A percentile compares a stretch with the other conserved stretches of the same genome.
These are phyloP conservation scores for Ernsta delagoae DNA, from an alignment of 2,888 invertebrate genomes.

Conservation along the genomic window DNA sequence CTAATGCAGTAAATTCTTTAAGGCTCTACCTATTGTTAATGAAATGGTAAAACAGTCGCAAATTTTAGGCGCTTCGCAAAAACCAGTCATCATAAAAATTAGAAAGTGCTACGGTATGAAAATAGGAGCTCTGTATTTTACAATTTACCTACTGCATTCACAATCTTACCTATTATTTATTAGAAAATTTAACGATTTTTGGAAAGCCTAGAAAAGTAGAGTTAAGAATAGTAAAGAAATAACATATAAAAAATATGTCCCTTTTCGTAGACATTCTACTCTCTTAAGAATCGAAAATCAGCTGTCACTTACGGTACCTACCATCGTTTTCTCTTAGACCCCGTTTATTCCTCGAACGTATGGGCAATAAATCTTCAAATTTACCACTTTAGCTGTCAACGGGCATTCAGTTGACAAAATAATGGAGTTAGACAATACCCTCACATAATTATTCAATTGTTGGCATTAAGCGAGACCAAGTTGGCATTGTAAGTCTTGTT, in stretches of 20 bases:
- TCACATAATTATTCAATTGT: constrained; percentile 61
- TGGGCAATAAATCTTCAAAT: constrained; percentile 66
- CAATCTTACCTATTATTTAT: too few relatives aligned
- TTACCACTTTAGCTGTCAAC: constrained; percentile 66
- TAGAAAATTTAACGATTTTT: too few relatives aligned
- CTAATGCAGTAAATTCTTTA: neutral
- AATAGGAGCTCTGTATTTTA: neutral
- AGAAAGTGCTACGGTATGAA: constrained; percentile 12
- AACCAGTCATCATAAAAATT: constrained; percentile 20
- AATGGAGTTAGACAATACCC: constrained; percentile 65
- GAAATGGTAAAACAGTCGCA: constrained; percentile 24
- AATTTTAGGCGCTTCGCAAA: constrained; percentile 23
- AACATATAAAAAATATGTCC: too few relatives aligned
- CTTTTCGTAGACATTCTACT: neutral
- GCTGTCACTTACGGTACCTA: constrained; percentile 28
- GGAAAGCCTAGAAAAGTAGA: too few relatives aligned
- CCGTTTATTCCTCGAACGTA: constrained; percentile 44
- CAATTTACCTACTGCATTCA: neutral
- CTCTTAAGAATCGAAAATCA: constrained; percentile 9
- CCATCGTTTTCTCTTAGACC: constrained; percentile 10
- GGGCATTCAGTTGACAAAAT: constrained; percentile 66
- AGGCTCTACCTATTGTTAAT: constrained; percentile 9
- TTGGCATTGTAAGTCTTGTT: constrained; percentile 26
- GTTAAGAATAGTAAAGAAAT: too few relatives aligned
- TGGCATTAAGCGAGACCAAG: constrained; percentile 46